phyloP scores from a whole-genome alignment of 2,113 vertebrate species.

The Grus americana region DNA sequence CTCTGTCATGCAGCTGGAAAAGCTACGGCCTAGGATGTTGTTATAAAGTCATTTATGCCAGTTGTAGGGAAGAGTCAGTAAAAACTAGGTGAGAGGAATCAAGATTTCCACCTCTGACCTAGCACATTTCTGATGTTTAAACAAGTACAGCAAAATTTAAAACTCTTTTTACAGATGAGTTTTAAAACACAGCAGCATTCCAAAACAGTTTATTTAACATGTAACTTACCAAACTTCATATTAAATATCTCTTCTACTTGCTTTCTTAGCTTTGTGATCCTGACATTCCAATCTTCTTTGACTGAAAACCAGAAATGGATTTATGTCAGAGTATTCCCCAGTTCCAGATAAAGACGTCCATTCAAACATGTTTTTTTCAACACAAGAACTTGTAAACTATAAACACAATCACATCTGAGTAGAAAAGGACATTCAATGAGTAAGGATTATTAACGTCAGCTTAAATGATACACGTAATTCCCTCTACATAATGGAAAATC shows the following conservation, averaged over 20 bases:
- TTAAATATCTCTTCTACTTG: slow-evolving; percentile 83
- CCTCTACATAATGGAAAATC: background rate
- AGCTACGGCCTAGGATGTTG: background rate
- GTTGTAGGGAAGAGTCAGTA: background rate
- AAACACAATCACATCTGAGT: background rate
- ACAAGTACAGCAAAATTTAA: background rate
- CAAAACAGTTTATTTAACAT: background rate
- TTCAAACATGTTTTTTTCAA: background rate
- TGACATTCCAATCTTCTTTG: slow-evolving; percentile 82
- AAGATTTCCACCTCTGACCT: background rate
- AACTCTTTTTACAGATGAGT: background rate
- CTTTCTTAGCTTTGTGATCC: slow-evolving; percentile 81
- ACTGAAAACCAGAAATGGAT: slow-evolving; percentile 50
- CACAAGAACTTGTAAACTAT: background rate
- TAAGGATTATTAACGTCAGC: background rate
- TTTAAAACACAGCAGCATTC: background rate
- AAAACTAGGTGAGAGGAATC: background rate
- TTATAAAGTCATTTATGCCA: background rate
- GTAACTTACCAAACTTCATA: slow-evolving; percentile 78
- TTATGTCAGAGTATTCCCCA: background rate
- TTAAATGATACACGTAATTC: background rate
- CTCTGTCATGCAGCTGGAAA: background rate
- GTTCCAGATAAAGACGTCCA: background rate
- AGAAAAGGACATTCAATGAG: background rate
- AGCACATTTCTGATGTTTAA: background rate